Base-by-base conservation (phyloP, 2,797 vertebrate genomes). In the Lithobates sylvaticus region DNA sequence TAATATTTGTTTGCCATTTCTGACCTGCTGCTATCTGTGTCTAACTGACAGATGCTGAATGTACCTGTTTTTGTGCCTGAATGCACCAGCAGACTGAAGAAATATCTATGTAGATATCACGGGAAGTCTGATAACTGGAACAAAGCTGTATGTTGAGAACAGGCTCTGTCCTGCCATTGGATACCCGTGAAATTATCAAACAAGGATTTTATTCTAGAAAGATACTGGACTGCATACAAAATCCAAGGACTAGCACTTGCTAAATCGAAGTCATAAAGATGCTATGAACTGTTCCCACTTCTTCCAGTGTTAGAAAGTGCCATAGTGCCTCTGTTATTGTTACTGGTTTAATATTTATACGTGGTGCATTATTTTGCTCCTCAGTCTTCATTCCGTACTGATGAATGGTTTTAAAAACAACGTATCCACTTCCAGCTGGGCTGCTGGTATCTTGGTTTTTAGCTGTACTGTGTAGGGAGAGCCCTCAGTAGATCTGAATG, bases 21-120 rank as follows among this genome's bases (percentile, higher is more conserved):
- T 77, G 93, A 91, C 95, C 96, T 97, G 97, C 97, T 97, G 97
- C 97, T 98, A 96, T 93, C 91, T 91, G 89, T 93, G 94, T 91
- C 92, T 39, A 39, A 39, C 39, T 67, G 95, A 95, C 95, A 95
- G 93, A 94, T 91, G 91, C 93, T 95, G 95, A 96, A 95, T 96
- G 94, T 95, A 94, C 91, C 88, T 81, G 88, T 93, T 84, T 54
- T 90, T 26, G 91, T 94, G 94, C 95, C 94, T 95, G 93, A 94
- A 90, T 91, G 94, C 93, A 95, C 93, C 95, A 95, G 93, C 94
- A 91, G 84, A 91, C 86, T 88, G 89, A 91, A 89, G 85, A 91
- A 88, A 83, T 91, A 88, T 77, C 26, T 54, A 89, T 87, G 67
- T 76, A 86, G 76, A 88, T 79, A 86, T 85, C 83, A 89, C 88